Evolutionary conservation across 2,113 vertebrate genomes (phyloP).

Genomic region (Rhodinocichla rosea): DNA sequence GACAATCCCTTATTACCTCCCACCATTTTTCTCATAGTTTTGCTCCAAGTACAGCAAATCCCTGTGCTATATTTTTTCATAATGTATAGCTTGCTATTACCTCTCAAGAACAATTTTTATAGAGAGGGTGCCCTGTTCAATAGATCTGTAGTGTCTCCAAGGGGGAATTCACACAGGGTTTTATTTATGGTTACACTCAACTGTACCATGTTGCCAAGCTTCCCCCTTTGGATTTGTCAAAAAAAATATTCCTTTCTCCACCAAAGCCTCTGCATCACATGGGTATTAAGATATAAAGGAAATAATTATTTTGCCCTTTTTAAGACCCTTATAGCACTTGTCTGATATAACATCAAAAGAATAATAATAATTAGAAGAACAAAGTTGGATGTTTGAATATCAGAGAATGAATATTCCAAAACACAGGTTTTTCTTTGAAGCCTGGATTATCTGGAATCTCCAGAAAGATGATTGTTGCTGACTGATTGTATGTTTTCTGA

Average conservation of each 20-base stretch:
- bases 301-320: constrained; percentile 62
- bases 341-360: constrained; percentile 57
- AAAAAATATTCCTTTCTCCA: constrained; percentile 14
- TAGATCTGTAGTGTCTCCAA: constrained; percentile 66
- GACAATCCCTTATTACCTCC: constrained; percentile 54
- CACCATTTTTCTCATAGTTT: constrained; percentile 62
- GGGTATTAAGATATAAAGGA: constrained; percentile 33
- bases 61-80: constrained; percentile 63
- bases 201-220: constrained; percentile 57
- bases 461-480: constrained; percentile 38
- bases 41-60: constrained; percentile 66
- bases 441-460: constrained; percentile 39
- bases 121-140: constrained; percentile 69
- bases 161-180: constrained; percentile 65
- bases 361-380: constrained; percentile 59
- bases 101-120: constrained; percentile 68
- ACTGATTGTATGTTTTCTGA: background rate
- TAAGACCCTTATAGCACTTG: constrained; percentile 37
- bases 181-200: constrained; percentile 66
- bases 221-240: constrained; percentile 44
- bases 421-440: constrained; percentile 55
- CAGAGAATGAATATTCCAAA: constrained; percentile 32
- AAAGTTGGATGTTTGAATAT: constrained; percentile 49
- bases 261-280: constrained; percentile 11
- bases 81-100: constrained; percentile 70